These are phyloP conservation scores for Catocala nupta DNA, from an alignment of 2,888 invertebrate species.

Conservation along the genomic window DNA sequence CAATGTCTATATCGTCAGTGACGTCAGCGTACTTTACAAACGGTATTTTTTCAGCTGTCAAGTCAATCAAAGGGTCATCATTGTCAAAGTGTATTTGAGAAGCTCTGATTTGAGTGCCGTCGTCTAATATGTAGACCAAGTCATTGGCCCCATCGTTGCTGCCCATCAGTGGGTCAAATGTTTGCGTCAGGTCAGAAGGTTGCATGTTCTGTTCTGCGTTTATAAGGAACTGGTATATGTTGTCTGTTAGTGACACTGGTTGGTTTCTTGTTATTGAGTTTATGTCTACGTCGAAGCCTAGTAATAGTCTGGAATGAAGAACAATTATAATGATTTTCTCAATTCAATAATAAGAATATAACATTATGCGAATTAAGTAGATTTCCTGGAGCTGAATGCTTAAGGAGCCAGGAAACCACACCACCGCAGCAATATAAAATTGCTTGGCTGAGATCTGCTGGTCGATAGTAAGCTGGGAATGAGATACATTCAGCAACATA, in stretches of 20 bases:
- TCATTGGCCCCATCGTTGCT: constrained; percentile 58
- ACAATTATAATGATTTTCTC: no score
- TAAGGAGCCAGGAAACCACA: no score
- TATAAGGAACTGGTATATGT: constrained; percentile 77
- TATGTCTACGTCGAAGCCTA: constrained; percentile 80
- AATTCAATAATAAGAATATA: no score
- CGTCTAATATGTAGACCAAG: constrained; percentile 75
- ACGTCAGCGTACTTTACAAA: constrained; percentile 70
- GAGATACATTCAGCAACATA: no score
- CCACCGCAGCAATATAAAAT: no score
- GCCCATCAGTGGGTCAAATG: constrained; percentile 60
- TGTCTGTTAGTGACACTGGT: constrained; percentile 73
- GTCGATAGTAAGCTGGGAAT: no score
- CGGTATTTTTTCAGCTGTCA: constrained; percentile 76
- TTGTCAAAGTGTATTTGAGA: constrained; percentile 84
- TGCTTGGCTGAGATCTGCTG: no score
- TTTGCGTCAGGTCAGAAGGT: constrained; percentile 45
- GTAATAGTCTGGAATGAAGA: constrained; percentile 60
- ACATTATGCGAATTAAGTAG: no score
- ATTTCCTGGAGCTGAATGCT: no score
- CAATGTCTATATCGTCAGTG: constrained; percentile 56
- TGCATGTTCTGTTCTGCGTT: constrained; percentile 67
- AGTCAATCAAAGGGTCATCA: constrained; percentile 74
- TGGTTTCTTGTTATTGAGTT: constrained; percentile 78
- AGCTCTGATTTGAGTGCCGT: constrained; percentile 81